phyloP scores from a whole-genome alignment of 1,140 invertebrate species.

The Meloidogyne floridensis region DNA sequence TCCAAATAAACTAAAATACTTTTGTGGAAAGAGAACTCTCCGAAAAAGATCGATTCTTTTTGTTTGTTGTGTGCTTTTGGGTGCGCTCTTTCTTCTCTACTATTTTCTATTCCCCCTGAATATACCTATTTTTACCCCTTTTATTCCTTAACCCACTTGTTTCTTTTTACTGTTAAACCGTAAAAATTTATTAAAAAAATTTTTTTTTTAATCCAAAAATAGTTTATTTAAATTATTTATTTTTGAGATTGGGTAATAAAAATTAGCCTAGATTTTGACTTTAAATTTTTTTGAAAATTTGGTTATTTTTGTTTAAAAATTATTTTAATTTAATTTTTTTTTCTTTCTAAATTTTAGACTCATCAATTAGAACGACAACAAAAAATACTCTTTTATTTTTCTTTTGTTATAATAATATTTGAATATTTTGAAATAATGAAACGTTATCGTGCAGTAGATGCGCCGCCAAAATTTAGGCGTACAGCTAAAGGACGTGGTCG shows the following conservation, averaged over 20 bases:
- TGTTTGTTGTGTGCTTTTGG: neutral
- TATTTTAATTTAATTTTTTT: neutral
- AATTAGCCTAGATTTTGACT: too few relatives aligned
- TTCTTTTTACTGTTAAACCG: neutral
- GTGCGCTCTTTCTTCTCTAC: neutral
- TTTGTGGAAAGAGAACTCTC: neutral
- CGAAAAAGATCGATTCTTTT: neutral
- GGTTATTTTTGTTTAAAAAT: neutral
- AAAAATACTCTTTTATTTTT: neutral
- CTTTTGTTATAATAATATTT: neutral
- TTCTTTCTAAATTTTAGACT: neutral
- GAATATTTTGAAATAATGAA: constrained; percentile 47
- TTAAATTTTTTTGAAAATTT: too few relatives aligned
- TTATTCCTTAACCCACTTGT: neutral
- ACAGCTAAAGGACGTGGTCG: constrained; percentile 46
- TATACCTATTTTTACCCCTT: neutral
- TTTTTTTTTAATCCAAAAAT: neutral
- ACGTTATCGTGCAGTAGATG: constrained; percentile 48
- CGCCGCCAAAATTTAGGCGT: constrained; percentile 57
- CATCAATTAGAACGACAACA: neutral
- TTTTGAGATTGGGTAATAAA: too few relatives aligned
- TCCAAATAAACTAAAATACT: neutral
- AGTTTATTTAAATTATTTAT: neutral
- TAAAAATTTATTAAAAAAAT: neutral
- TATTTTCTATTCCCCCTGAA: neutral